Evolutionary conservation across 2,113 vertebrate species (phyloP), one percentile per base, ranked within the genome.

Genomic region (Porphyrio hochstetteri): DNA sequence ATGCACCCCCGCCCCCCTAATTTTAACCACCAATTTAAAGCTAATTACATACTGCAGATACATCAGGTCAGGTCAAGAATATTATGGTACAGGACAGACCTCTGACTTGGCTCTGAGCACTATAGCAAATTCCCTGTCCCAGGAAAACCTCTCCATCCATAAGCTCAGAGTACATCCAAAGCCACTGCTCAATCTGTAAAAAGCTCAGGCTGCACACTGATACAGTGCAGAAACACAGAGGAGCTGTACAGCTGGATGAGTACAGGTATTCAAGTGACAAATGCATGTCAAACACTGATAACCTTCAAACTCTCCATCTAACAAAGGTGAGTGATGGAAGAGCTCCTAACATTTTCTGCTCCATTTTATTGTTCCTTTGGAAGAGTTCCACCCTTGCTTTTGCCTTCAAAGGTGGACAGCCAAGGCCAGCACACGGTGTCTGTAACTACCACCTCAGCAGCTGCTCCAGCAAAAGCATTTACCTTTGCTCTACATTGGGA

Each of bases 271-370:
- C 36, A 36, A 21, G 14, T 74, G 13, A 50, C 31, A 38, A 14
- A 10, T 0, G 0, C 2, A 23, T 2, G 1, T 20, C 63, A 69
- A n/a, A 46, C 33, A 90, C 3, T 9, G 6, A 44, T 70, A 50
- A 4, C 10, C 28, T 76, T 92, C 56, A 59, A 55, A 59, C 13
- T 24, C 46, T 63, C 28, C 27, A 35, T 35, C 27, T 60, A 67
- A 21, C 5, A 53, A 80, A 92, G 31, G 5, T 28, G 29, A 84
- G 17, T 3, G 24, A 68, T 16, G 5, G 11, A 85, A 75, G 3
- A 44, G 12, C 7, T 64, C 14, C 19, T 48, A 60, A 13, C 7
- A 4, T 55, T 81, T 74, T 61, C 52, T 42, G 15, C 31, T 80
- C 10, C 2, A 2, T 4, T 63, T 84, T 25, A 25, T 36, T 33